Base-by-base conservation (phyloP, 2,113 vertebrate species). In the Ophiodon elongatus region DNA sequence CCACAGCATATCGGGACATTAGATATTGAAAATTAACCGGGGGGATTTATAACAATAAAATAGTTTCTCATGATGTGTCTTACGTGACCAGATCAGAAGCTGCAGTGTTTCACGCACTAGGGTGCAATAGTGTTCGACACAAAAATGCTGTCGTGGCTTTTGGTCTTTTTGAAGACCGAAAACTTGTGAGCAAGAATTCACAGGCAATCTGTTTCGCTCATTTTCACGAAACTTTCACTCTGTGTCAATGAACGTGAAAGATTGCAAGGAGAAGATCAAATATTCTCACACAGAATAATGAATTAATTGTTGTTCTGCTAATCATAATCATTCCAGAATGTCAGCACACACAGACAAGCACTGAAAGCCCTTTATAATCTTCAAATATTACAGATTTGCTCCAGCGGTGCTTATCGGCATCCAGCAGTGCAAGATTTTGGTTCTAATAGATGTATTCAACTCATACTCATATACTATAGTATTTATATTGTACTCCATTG, bases 21-120 rank as follows among this genome's bases (percentile, higher is more conserved):
- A 91, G 79, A 93, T 90, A 93, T 87, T 90, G 88, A 88, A 94
- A 92, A 89, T 89, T 90, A 90, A 91, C 89, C 39, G 1, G 60
- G 68, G 85, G 81, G 90, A 94, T 92, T 92, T 82, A 66, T 80
- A 47, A 89, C 84, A 88, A 81, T 89, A 76, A 79, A 87, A 84
- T 83, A 15, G 33, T 76, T 86, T 76, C 77, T 74, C 57, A 62
- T 69, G 52, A 65, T 83, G 76, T 60, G 64, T 83, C 74, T 73
- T 29, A 83, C 66, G 67, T 37, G 39, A 83, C 27, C 59, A 19
- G 64, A 63, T 82, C 69, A 66, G 76, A 50, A 11, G 33, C 9
- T 25, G 35, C 41, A 33, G 21, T 14, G 73, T 31, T 77, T 64
- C n/a, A 29, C 41, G 62, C 60, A 13, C 23, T 35, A 21, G 66